A percentile compares a stretch with the other conserved stretches of the same genome.
Evolutionary conservation across 2,888 invertebrate genomes (phyloP).

Genomic region (Argyresthia goedartella): DNA sequence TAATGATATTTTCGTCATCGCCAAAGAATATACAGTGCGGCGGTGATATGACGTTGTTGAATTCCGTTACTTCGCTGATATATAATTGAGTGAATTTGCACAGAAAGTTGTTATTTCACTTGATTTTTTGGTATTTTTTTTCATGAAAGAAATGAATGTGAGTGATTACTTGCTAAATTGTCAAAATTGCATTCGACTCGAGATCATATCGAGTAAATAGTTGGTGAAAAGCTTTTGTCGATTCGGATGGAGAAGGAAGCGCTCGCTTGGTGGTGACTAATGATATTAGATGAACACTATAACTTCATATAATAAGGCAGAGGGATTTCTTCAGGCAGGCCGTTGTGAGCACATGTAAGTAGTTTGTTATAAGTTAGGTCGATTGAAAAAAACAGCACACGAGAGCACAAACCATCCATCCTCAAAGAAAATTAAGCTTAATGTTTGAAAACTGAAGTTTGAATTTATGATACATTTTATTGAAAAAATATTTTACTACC

Average conservation of each 20-base stretch:
- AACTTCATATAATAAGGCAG: too few species aligned
- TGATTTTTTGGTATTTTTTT: constrained; percentile 45
- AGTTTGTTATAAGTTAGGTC: constrained; percentile 51
- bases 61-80: constrained; percentile 47
- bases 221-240: constrained; percentile 8
- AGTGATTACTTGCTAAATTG: too few species aligned
- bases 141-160: constrained; percentile 20
- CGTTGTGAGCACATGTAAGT: too few species aligned
- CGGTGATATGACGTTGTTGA: constrained; percentile 56
- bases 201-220: constrained; percentile 3
- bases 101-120: constrained; percentile 69
- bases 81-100: constrained; percentile 60
- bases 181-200: neutral
- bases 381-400: constrained; percentile 56
- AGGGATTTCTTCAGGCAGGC: too few species aligned
- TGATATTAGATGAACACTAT: too few species aligned
- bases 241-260: neutral
- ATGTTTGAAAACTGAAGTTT: constrained; percentile 68
- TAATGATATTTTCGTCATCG: constrained; percentile 44
- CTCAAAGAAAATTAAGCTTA: constrained; percentile 59
- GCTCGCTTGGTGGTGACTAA: too few species aligned
- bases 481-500: constrained; percentile 63
- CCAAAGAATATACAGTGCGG: constrained; percentile 29
- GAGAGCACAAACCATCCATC: constrained; percentile 69
- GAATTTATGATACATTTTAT: constrained; percentile 71